Base-by-base conservation (phyloP, 1,140 invertebrate species). In the Aphelenchoides fujianensis region DNA sequence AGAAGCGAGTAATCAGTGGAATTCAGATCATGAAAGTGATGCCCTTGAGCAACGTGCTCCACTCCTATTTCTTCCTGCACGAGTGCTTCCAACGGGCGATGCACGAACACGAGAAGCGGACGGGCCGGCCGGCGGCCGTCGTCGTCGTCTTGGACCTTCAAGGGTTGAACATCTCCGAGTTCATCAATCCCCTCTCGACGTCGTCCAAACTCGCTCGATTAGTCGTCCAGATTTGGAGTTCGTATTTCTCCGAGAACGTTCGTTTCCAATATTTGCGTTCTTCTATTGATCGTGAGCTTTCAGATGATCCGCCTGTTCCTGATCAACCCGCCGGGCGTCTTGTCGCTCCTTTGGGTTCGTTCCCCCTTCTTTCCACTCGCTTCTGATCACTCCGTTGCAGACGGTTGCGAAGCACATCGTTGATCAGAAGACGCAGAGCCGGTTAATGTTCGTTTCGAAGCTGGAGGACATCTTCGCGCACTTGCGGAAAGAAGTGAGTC, bases 271-370 rank as follows among this genome's bases (percentile, higher is more conserved):
- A n/a, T 70, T 30, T n/a, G 36, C n/a, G n/a, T n/a, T n/a, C n/a
- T n/a, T n/a, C n/a, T n/a, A n/a, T n/a, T n/a, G n/a, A n/a, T n/a
- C 7, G 0, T 12, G 31, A 64, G 32, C 1, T 2, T 2, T 70
- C 61, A 76, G 74, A 63, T 76, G 63, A 78, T 75, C 55, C 52
- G 68, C 7, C 31, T 76, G 2, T 78, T 54, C 34, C 70, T 76
- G 5, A 34, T 76, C 41, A 61, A 78, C 48, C 74, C 74, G 5
- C 74, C 74, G 1, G 74, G 61, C 16, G 34, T 76, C 19, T 57
- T 76, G 35, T 74, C 70, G 12, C 16, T 76, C 2, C 77, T 76
- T 74, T 76, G 74, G 74, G 69, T n/a, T n/a, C n/a, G n/a, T n/a
- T n/a, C n/a, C n/a, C n/a, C n/a, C n/a, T n/a, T n/a, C n/a, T n/a